Evolutionary conservation across 2,888 invertebrate species (phyloP).

Genomic region (Melanotus villosus): DNA sequence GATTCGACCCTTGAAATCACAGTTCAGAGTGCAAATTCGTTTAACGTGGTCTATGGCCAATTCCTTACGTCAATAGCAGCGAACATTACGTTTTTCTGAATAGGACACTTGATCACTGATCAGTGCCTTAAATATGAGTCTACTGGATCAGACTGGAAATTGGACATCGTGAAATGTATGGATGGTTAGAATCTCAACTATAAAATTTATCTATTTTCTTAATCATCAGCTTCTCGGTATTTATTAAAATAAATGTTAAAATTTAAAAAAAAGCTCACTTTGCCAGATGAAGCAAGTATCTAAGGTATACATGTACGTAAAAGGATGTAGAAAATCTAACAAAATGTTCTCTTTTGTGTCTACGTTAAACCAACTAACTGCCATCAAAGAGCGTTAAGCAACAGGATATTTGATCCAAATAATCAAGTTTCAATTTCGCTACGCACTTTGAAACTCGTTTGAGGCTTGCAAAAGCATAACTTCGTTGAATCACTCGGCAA

Average conservation of each 20-base stretch:
- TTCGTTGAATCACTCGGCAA: conserved; percentile 33
- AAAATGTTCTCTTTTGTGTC: no score
- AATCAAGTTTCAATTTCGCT: conserved; percentile 20
- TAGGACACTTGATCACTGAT: neutral
- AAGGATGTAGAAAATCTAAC: no score
- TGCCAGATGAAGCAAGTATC: no score
- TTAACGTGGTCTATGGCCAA: neutral
- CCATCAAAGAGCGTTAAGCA: neutral
- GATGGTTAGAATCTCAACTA: no score
- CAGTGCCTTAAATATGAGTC: neutral
- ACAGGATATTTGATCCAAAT: conserved; percentile 5
- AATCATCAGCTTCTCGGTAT: no score
- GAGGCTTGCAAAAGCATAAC: conserved; percentile 20
- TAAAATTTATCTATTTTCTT: no score
- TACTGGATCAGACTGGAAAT: neutral
- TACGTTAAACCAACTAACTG: no score
- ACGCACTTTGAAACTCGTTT: conserved; percentile 23
- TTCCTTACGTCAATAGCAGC: conserved; percentile 14
- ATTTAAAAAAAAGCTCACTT: no score
- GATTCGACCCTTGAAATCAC: neutral
- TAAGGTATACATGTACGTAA: no score
- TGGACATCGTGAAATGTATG: no score
- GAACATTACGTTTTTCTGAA: conserved; percentile 8
- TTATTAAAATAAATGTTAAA: no score
- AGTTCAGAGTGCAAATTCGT: neutral